Evolutionary conservation across 2,113 vertebrate species (phyloP).

Genomic region (Vidua chalybeata): DNA sequence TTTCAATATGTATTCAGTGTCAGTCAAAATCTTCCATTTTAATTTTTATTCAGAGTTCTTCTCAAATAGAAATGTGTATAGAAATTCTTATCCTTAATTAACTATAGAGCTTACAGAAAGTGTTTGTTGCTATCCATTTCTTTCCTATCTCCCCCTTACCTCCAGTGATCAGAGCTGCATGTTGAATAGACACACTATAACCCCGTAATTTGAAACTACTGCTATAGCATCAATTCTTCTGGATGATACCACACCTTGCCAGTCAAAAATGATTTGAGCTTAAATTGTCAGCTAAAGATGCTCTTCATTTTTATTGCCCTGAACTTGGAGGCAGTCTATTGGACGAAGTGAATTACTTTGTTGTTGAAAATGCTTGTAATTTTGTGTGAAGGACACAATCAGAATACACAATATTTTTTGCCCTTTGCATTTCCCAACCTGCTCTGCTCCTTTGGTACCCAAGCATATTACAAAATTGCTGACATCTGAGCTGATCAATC

Average conservation of each 20-base stretch:
- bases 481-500: slow-evolving; percentile 42
- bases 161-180: slow-evolving; percentile 26
- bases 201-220: slow-evolving; percentile 21
- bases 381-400: slow-evolving; percentile 26
- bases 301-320: slow-evolving; percentile 44
- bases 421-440: not conserved
- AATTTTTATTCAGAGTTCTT: slow-evolving; percentile 16
- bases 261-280: slow-evolving; percentile 43
- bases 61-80: slow-evolving; percentile 9
- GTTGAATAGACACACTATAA: slow-evolving; percentile 28
- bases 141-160: not conserved
- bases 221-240: slow-evolving; percentile 6
- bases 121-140: slow-evolving; percentile 4
- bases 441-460: slow-evolving; percentile 3
- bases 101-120: not conserved
- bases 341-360: slow-evolving; percentile 46
- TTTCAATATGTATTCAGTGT: not conserved
- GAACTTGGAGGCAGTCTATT: slow-evolving; percentile 25
- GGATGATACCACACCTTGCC: slow-evolving; percentile 50
- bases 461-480: slow-evolving; percentile 31
- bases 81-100: slow-evolving; percentile 41
- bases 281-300: slow-evolving; percentile 41
- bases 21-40: slow-evolving; percentile 16
- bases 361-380: slow-evolving; percentile 39
- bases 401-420: slow-evolving; percentile 17